Evolutionary conservation across 2,888 invertebrate species (phyloP).

Genomic region (Drosophila kuntzei): DNA sequence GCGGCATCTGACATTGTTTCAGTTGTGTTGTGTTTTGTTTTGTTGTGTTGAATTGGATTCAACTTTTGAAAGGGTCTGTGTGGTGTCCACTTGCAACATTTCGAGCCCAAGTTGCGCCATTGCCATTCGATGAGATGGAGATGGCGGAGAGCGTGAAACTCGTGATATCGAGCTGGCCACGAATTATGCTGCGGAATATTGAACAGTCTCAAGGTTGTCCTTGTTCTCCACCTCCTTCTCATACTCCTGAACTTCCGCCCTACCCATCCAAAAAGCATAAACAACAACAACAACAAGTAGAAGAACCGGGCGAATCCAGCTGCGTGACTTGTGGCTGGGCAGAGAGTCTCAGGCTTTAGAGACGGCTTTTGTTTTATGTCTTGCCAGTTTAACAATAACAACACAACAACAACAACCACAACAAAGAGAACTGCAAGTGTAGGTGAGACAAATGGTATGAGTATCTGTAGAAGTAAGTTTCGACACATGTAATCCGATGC

Average conservation of each 20-base stretch:
- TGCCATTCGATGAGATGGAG: constrained; percentile 32
- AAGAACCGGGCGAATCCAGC: constrained; percentile 22
- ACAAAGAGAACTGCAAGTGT: constrained; percentile 32
- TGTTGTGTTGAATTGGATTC: too few species aligned
- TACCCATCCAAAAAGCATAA: constrained; percentile 1
- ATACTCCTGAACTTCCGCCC: constrained; percentile 1
- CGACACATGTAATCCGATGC: constrained; percentile 35
- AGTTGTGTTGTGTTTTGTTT: too few species aligned
- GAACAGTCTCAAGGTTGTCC: constrained; percentile 74
- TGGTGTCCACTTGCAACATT: constrained; percentile 59
- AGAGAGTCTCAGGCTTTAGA: constrained; percentile 11
- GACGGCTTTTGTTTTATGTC: constrained; percentile 56
- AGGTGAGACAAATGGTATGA: constrained; percentile 45
- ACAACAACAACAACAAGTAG: constrained; percentile 6
- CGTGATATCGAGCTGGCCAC: constrained; percentile 71
- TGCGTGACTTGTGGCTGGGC: constrained; percentile 43
- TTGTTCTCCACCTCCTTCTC: constrained; percentile 24
- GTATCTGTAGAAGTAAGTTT: constrained; percentile 15
- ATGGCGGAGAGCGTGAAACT: constrained; percentile 50
- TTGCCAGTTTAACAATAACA: constrained; percentile 44
- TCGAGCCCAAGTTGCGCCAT: constrained; percentile 28
- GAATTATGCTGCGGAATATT: constrained; percentile 77
- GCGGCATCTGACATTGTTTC: constrained; percentile 53
- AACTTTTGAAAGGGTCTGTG: constrained; percentile 22
- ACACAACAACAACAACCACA: constrained; percentile 22